Evolutionary conservation across 2,113 vertebrate genomes (phyloP).

Genomic region (Trochalopteron elliotii): DNA sequence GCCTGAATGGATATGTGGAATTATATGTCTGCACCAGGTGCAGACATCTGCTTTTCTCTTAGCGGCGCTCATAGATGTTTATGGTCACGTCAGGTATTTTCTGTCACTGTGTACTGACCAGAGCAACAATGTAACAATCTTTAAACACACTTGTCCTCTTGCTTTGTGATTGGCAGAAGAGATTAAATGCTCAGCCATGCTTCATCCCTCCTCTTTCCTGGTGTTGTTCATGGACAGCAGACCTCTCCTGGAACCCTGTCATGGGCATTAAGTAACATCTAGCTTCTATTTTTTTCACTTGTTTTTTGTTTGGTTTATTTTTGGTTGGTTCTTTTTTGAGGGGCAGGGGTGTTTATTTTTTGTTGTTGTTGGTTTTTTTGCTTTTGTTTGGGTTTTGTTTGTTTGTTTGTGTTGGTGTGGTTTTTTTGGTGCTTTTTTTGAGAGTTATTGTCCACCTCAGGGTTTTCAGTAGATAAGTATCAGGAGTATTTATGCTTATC

Average conservation of each 20-base stretch:
- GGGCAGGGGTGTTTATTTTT: no score
- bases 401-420: background rate
- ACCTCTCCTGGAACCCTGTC: background rate
- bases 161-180: background rate
- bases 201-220: background rate
- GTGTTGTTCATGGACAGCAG: background rate
- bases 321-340: background rate
- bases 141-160: background rate
- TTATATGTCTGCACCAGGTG: background rate
- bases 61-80: background rate
- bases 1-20: no score
- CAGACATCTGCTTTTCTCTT: background rate
- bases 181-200: rapidly evolving
- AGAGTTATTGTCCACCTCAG: background rate
- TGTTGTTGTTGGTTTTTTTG: background rate
- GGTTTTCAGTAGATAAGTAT: background rate
- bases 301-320: background rate
- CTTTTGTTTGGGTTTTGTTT: background rate
- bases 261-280: background rate
- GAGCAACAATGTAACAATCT: background rate
- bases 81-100: rapidly evolving
- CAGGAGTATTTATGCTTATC: background rate
- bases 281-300: background rate
- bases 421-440: background rate
- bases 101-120: background rate